These are phyloP conservation scores for Drosophila nannoptera DNA, from an alignment of 1,140 invertebrate genomes.

Conservation along the genomic window DNA sequence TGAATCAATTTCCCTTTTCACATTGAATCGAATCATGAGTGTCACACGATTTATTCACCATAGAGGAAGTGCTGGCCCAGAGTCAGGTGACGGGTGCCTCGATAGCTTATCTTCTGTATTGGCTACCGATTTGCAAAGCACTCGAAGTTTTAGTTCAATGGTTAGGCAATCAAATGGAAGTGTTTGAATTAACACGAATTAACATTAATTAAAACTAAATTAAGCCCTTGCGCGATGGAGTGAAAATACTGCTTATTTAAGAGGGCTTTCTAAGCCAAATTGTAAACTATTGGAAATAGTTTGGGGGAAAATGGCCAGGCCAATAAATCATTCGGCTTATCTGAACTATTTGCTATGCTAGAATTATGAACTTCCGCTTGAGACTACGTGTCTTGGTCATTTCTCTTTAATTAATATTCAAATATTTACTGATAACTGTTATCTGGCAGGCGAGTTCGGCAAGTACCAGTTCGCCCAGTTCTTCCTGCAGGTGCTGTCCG, in stretches of 20 bases:
- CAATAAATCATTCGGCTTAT: neutral
- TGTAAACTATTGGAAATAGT: neutral
- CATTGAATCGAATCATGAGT: neutral
- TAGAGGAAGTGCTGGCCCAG: too few relatives aligned
- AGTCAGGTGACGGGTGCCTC: too few relatives aligned
- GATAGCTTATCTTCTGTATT: too few relatives aligned
- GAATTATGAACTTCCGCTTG: neutral
- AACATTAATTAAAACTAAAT: too few relatives aligned
- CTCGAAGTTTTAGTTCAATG: too few relatives aligned
- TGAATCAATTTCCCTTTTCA: too few relatives aligned
- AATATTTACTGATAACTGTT: constrained; percentile 4
- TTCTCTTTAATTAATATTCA: constrained; percentile 5
- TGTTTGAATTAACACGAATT: too few relatives aligned
- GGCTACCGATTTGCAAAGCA: too few relatives aligned
- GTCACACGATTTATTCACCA: neutral
- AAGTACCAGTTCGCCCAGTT: constrained; percentile 88
- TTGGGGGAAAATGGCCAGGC: neutral
- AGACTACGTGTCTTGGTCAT: neutral
- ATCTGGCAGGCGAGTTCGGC: constrained; percentile 86
- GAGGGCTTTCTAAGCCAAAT: neutral
- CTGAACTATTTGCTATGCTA: too few relatives aligned
- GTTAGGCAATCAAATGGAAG: too few relatives aligned
- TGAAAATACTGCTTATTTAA: too few relatives aligned
- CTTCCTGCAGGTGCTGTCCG: constrained; percentile 86
- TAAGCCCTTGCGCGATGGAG: too few relatives aligned